phyloP scores from a whole-genome alignment of 30 jellyfish, hydroid and myxozoan genomes.

The Turritopsis rubra region DNA sequence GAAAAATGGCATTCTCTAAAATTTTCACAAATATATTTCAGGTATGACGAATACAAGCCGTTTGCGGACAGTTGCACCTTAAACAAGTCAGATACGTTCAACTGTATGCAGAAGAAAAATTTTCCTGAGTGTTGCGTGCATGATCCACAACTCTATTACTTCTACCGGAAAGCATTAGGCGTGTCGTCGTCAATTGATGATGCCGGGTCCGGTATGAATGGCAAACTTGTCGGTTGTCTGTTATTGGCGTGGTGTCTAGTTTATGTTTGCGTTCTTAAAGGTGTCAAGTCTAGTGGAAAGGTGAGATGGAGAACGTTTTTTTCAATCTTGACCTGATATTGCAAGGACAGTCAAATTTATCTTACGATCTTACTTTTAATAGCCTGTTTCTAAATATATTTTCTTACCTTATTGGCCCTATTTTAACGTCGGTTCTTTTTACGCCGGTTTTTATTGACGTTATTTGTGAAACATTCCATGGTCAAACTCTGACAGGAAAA shows the following conservation, averaged over 20 bases:
- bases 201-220: slow-evolving; percentile 65
- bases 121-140: slow-evolving; percentile 61
- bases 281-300: slow-evolving; percentile 93
- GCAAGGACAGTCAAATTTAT: neutral
- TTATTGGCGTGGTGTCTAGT: slow-evolving; percentile 81
- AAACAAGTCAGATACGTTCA: neutral
- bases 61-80: neutral
- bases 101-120: slow-evolving; percentile 16
- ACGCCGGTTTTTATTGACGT: too few relatives aligned
- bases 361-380: neutral
- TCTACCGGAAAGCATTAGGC: slow-evolving; percentile 60
- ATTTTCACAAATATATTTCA: too few relatives aligned
- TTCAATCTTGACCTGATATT: neutral
- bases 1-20: too few relatives aligned
- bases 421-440: too few relatives aligned
- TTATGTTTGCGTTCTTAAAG: slow-evolving; percentile 68
- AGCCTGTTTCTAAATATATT: neutral
- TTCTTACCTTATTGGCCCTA: too few relatives aligned
- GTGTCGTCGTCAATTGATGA: slow-evolving; percentile 58
- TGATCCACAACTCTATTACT: slow-evolving; percentile 66
- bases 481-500: too few relatives aligned
- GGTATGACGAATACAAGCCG: neutral
- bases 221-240: slow-evolving; percentile 78
- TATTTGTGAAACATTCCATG: too few relatives aligned
- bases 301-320: slow-evolving; percentile 2